Base-by-base conservation (phyloP, 2,113 vertebrate species). In the Ondatra zibethicus region DNA sequence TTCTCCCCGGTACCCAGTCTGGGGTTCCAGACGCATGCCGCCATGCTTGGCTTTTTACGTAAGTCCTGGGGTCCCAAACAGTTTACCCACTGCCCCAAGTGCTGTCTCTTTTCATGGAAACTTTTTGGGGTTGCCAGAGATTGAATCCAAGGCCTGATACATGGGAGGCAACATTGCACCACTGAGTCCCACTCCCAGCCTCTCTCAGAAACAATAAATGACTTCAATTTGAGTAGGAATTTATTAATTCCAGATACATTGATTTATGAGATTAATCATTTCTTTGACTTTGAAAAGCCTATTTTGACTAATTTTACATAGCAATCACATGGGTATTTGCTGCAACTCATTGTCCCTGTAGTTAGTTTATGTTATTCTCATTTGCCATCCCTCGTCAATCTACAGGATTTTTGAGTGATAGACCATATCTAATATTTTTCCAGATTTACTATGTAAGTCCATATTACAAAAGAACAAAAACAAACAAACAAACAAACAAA, bases 101-200 rank as follows among this genome's bases (percentile, higher is more conserved):
- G 25, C 55, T 42, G 36, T 82, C 36, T 96, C 50, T 73, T 93
- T 89, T 88, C 68, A 92, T 75, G 65, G 31, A 92, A 70, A 70
- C 25, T 36, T 80, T 16, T 84, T 73, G 13, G 13, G 52, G 8
- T 76, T 76, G 36, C 23, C 17, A 36, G 52, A 19, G 55, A 27
- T 65, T 36, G 36, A 66, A 66, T 9, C 47, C 42, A 42, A n/a
- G n/a, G 61, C 63, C 61, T 87, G 4, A 9, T 27, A 7, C n/a
- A 36, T 36, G 47, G 16, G 31, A 36, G 63, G 5, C 9, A 61
- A 9, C 29, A 1, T 27, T 76, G 4, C 52, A 31, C 10, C 66
- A 4, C 63, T 5, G 31, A 25, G 14, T 36, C 27, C 25, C 1
- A 27, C 47, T 36, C 16, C 36, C 42, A 65, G 36, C 33, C 42